Evolutionary conservation across 2,888 invertebrate genomes (phyloP).

Genomic region (Liodrosophila aerea): DNA sequence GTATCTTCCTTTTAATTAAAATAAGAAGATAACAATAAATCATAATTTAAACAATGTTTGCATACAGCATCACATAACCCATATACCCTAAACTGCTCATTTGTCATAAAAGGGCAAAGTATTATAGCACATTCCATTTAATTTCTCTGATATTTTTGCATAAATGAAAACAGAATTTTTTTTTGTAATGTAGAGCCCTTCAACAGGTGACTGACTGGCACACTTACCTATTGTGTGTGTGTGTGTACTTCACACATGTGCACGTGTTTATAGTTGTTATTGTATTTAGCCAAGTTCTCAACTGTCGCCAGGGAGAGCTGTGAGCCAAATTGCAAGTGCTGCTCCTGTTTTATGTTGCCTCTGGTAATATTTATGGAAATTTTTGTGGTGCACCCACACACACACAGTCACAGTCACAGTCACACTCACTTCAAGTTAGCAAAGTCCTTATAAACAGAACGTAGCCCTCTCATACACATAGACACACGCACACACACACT

Average conservation of each 20-base stretch:
- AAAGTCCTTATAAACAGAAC: constrained; percentile 28
- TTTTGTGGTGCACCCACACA: constrained; percentile 14
- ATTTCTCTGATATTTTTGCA: no score
- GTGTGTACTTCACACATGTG: constrained; percentile 6
- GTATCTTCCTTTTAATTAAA: no score
- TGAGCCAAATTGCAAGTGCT: constrained; percentile 8
- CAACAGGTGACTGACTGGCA: constrained; percentile 59
- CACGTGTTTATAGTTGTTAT: constrained; percentile 11
- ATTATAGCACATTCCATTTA: no score
- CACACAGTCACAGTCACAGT: constrained; percentile 11
- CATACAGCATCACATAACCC: no score
- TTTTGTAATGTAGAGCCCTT: constrained; percentile 15
- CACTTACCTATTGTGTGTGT: constrained; percentile 44
- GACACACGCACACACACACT: constrained; percentile 11
- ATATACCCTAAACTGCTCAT: no score
- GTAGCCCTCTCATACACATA: constrained; percentile 4
- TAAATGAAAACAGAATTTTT: no score
- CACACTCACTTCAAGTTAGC: constrained; percentile 19
- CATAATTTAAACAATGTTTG: no score
- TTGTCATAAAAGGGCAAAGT: no score
- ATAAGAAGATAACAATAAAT: no score
- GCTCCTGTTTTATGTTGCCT: constrained; percentile 16
- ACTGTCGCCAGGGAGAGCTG: constrained; percentile 8
- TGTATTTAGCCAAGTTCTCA: constrained; percentile 29
- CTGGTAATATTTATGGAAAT: constrained; percentile 37